Evolutionary conservation across 2,113 vertebrate genomes (phyloP).

Genomic region (Alethe diademata): DNA sequence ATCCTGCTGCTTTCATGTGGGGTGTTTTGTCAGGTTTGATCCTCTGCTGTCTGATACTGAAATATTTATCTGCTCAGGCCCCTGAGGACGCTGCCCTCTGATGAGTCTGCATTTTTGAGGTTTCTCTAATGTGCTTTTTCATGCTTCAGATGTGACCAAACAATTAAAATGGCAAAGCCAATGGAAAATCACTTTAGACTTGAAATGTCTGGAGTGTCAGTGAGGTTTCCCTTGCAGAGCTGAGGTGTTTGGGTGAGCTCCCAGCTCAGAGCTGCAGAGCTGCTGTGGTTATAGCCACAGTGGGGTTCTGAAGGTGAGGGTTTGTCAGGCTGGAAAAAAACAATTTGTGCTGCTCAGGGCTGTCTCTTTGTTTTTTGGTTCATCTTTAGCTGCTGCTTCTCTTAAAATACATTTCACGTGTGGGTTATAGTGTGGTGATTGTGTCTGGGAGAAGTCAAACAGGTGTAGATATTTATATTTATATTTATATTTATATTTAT

Average conservation of each 20-base stretch:
- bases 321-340: neutral
- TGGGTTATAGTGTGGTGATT: neutral
- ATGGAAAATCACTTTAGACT: neutral
- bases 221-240: neutral
- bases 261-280: neutral
- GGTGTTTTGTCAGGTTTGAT: neutral
- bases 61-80: neutral
- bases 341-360: neutral
- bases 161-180: neutral
- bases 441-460: neutral
- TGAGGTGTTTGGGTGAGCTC: neutral
- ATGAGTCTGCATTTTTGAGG: neutral
- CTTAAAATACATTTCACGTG: rapidly evolving
- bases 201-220: neutral
- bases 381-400: neutral
- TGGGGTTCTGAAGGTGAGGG: neutral
- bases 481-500: neutral
- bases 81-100: neutral
- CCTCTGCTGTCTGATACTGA: neutral
- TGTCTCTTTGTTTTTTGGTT: neutral
- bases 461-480: no score
- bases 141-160: rapidly evolving
- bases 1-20: neutral
- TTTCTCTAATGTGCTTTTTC: neutral
- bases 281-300: neutral